Conservation (phyloP, 2,113 vertebrate species). For the Turdus rufiventris region DNA sequence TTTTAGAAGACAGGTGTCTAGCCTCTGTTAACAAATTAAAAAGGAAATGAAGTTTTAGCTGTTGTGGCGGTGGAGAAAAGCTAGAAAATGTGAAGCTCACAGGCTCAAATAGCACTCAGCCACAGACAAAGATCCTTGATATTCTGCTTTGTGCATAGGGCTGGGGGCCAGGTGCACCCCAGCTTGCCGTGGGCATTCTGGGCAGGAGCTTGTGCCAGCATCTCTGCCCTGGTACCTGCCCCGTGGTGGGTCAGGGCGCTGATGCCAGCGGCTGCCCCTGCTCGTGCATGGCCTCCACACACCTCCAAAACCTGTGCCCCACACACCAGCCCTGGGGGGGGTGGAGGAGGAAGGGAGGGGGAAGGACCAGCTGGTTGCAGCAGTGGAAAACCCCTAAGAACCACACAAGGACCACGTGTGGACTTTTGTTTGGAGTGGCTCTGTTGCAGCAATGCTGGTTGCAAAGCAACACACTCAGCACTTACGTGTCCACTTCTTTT, state of each 20-base stretch:
- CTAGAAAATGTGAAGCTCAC: background rate
- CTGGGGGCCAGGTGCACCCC: background rate
- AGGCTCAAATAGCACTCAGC: background rate
- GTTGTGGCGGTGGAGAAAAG: background rate
- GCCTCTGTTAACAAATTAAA: background rate
- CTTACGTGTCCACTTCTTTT: rapidly evolving
- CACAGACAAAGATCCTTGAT: background rate
- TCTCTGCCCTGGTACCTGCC: background rate
- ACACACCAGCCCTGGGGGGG: background rate
- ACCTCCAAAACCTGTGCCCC: background rate
- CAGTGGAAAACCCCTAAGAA: background rate
- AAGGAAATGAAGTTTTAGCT: background rate
- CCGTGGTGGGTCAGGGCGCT: rapidly evolving
- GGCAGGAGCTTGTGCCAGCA: background rate
- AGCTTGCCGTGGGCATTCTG: background rate
- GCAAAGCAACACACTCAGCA: background rate
- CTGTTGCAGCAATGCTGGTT: background rate
- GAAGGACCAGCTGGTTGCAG: background rate
- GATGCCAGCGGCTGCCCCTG: background rate
- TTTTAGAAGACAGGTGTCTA: background rate
- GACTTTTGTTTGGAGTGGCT: background rate
- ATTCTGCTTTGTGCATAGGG: background rate
- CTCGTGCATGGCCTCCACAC: rapidly evolving
- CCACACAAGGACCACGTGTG: rapidly evolving
- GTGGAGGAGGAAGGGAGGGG: background rate